These are phyloP conservation scores for Margaritifera margaritifera DNA, from an alignment of 2,888 invertebrate species.

Conservation along the genomic window DNA sequence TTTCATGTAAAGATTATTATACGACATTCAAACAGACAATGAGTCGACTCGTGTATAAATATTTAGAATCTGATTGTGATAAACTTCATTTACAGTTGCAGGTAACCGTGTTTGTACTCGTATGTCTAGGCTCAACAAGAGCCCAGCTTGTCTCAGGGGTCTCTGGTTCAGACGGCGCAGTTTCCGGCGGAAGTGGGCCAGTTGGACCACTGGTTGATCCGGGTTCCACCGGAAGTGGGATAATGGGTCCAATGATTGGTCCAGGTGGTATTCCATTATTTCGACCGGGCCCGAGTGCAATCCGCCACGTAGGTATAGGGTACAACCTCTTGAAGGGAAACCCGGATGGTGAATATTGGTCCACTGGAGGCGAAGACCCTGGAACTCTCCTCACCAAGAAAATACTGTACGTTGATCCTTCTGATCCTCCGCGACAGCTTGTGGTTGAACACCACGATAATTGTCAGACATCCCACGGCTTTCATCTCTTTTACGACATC, in stretches of 20 bases:
- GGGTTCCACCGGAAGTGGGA: no score
- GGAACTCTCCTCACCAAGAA: constrained; percentile 39
- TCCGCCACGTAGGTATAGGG: constrained; percentile 38
- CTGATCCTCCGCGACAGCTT: constrained; percentile 22
- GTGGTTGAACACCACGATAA: constrained; percentile 34
- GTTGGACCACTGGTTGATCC: background rate
- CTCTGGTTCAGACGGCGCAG: background rate
- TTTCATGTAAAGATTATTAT: no score
- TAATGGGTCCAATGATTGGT: background rate
- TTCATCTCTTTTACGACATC: constrained; percentile 40
- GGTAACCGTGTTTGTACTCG: background rate
- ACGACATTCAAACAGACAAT: no score
- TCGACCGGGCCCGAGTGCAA: constrained; percentile 22
- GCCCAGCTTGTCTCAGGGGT: background rate
- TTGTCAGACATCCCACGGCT: constrained; percentile 33
- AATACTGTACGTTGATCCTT: constrained; percentile 34
- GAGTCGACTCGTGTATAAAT: no score
- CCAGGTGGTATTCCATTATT: constrained; percentile 1
- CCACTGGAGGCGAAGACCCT: constrained; percentile 45
- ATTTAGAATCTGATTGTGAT: background rate
- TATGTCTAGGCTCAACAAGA: background rate
- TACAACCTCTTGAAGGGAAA: constrained; percentile 51
- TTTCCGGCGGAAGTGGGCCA: background rate
- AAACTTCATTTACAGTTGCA: background rate
- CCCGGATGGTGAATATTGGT: constrained; percentile 45